A percentile compares a stretch with the other conserved stretches of the same genome.
Evolutionary conservation across 2,888 invertebrate species (phyloP).

Genomic region (Drosophila engyochracea): DNA sequence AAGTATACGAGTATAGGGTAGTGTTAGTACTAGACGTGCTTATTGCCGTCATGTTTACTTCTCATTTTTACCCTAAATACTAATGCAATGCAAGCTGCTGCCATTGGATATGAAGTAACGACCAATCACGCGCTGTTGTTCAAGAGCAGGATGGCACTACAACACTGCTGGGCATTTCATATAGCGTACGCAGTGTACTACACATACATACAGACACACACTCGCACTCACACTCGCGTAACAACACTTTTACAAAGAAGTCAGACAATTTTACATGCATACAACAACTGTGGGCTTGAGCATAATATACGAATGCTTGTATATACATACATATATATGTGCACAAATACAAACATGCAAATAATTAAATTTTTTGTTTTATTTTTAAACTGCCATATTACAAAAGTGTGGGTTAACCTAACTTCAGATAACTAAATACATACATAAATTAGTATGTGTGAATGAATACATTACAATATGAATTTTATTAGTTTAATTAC

Average conservation of each 20-base stretch:
- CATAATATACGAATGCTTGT: not conserved
- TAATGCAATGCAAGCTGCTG: slow-evolving; percentile 19
- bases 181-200: slow-evolving; percentile 3
- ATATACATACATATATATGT: not conserved
- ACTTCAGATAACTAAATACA: not conserved
- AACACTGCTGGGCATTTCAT: slow-evolving; percentile 1
- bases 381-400: not conserved
- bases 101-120: slow-evolving; percentile 42
- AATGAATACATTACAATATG: not conserved
- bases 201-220: not conserved
- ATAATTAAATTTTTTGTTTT: slow-evolving; percentile 5
- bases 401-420: not conserved
- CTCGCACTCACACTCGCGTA: not conserved
- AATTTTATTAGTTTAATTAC: not conserved
- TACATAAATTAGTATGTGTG: not conserved
- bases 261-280: not conserved
- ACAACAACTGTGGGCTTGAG: slow-evolving; percentile 1
- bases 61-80: slow-evolving; percentile 33
- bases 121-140: slow-evolving; percentile 43
- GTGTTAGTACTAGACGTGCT: not conserved
- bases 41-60: slow-evolving; percentile 7
- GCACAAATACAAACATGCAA: not conserved
- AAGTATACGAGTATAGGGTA: slow-evolving; percentile 1
- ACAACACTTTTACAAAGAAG: slow-evolving; percentile 7
- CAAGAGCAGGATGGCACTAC: slow-evolving; percentile 38